Evolutionary conservation across 2,797 vertebrate species (phyloP).

Genomic region (Tauraco hartlaubi): DNA sequence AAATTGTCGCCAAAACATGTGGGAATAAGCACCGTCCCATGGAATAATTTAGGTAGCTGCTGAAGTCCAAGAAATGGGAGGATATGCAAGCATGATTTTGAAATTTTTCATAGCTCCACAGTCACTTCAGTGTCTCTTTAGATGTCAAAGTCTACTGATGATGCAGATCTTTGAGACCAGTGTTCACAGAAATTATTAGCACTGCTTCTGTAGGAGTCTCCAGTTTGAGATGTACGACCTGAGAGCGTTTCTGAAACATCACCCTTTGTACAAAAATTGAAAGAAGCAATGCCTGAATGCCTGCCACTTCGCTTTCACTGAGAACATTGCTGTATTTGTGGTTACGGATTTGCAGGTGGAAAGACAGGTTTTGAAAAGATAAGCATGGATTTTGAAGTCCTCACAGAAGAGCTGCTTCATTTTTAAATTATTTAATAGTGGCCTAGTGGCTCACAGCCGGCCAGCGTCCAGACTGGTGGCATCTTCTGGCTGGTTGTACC

Average conservation of each 20-base stretch:
- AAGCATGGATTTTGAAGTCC: neutral
- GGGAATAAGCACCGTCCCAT: neutral
- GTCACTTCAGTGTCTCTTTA: neutral
- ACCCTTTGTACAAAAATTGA: neutral
- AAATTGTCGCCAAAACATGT: neutral
- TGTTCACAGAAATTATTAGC: fast-evolving
- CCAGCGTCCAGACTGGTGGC: neutral
- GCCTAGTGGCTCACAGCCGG: neutral
- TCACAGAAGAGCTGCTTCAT: neutral
- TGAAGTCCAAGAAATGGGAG: neutral
- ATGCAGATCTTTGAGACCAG: neutral
- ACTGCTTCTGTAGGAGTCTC: neutral
- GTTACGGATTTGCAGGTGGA: neutral
- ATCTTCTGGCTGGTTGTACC: neutral
- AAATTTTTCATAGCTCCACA: neutral
- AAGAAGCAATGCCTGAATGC: no score
- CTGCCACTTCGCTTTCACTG: neutral
- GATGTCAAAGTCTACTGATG: neutral
- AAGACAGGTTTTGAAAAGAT: neutral
- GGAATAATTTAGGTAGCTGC: no score
- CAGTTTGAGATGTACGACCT: neutral
- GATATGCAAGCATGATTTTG: neutral
- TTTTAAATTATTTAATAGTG: neutral
- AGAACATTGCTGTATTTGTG: neutral
- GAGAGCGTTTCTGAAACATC: neutral